phyloP scores from a whole-genome alignment of 2,888 invertebrate species.

The Pycnomerus fuliginosus region DNA sequence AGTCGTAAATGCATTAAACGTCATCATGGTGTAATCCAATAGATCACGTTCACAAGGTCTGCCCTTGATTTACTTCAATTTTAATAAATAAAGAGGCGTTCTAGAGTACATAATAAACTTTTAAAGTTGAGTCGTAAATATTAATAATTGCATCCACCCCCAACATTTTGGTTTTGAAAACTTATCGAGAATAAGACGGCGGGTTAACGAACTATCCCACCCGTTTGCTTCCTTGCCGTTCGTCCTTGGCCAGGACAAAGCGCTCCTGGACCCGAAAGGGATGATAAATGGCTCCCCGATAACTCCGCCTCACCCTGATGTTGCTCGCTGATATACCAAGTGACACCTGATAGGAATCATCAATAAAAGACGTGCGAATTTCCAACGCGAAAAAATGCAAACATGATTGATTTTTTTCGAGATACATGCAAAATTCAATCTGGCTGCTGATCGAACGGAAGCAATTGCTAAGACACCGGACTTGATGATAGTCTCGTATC shows the following conservation, averaged over 20 bases:
- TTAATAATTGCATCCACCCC: no score
- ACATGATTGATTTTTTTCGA: not conserved
- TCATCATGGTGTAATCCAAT: no score
- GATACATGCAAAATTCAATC: not conserved
- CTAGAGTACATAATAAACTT: no score
- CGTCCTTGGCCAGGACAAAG: constrained; percentile 39
- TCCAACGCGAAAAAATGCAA: no score
- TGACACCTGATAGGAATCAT: constrained; percentile 10
- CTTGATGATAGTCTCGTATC: constrained; percentile 11
- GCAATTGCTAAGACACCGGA: constrained; percentile 2
- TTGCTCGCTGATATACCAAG: constrained; percentile 4
- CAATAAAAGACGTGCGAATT: no score
- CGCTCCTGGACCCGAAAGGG: constrained; percentile 34
- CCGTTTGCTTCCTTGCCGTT: constrained; percentile 29
- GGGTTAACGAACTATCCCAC: constrained; percentile 28
- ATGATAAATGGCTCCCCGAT: constrained; percentile 40
- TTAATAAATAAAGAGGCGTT: no score
- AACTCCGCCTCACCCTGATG: constrained; percentile 2
- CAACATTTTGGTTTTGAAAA: no score
- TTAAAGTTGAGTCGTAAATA: no score
- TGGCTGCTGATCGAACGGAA: not conserved
- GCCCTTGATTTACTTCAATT: no score
- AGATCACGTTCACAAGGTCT: no score
- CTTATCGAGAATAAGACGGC: no score
- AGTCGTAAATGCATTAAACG: no score